phyloP scores from a whole-genome alignment of 2,888 invertebrate species.

The Athalia cordata region DNA sequence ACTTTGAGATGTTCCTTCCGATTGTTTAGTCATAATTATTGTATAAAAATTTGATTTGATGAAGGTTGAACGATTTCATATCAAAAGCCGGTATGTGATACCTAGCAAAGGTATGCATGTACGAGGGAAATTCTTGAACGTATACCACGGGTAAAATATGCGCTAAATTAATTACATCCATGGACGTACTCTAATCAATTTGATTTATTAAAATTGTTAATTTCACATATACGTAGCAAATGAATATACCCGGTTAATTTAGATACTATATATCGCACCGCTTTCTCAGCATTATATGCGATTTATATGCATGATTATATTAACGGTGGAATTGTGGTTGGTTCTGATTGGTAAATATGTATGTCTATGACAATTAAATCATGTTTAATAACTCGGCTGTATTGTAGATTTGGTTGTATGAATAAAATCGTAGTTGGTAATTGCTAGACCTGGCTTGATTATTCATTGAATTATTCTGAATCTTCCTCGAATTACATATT shows the following conservation, averaged over 20 bases:
- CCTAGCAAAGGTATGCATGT: too few relatives aligned
- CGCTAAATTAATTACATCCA: neutral
- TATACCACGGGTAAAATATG: neutral
- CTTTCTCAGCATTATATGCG: neutral
- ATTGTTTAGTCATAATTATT: too few relatives aligned
- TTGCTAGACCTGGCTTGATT: neutral
- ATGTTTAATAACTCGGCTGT: neutral
- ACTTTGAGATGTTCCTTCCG: too few relatives aligned
- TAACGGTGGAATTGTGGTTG: neutral
- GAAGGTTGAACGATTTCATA: neutral
- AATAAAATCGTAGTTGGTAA: neutral
- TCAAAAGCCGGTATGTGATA: neutral
- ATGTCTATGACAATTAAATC: neutral
- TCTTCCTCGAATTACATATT: constrained; percentile 50
- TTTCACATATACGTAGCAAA: neutral
- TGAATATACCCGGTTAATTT: constrained; percentile 13
- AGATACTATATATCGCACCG: neutral
- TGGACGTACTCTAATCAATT: neutral
- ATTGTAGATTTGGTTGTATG: neutral
- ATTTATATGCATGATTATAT: constrained; percentile 1
- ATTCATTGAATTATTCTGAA: neutral
- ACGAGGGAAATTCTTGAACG: neutral
- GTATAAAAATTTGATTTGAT: constrained; percentile 1
- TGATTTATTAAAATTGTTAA: constrained; percentile 9
- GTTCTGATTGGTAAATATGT: neutral